These are phyloP conservation scores for Thecocarcelia acutangulata DNA, from an alignment of 2,888 invertebrate species.

Conservation along the genomic window DNA sequence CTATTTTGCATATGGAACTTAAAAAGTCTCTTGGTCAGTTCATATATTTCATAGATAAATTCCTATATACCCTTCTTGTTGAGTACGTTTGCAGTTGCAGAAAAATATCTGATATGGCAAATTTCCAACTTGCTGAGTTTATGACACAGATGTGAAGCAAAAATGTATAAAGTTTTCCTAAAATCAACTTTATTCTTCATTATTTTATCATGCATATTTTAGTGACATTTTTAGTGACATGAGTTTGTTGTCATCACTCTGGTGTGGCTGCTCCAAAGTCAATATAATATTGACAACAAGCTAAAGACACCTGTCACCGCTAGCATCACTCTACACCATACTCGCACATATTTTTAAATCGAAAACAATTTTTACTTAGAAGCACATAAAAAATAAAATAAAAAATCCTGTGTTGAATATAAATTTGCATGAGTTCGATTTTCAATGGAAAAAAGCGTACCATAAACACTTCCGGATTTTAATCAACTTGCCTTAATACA, in stretches of 20 bases:
- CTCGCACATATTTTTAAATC: background rate
- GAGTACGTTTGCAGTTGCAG: no score
- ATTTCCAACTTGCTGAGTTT: no score
- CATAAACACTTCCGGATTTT: no score
- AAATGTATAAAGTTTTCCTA: background rate
- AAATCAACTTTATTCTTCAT: constrained; percentile 51
- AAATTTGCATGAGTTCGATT: no score
- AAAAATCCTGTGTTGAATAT: background rate
- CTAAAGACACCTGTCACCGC: constrained; percentile 67
- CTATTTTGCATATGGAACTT: no score
- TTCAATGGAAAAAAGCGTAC: no score
- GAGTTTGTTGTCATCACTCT: constrained; percentile 68
- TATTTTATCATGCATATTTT: constrained; percentile 76
- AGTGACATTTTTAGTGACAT: constrained; percentile 79
- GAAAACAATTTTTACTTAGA: background rate
- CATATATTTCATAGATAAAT: no score
- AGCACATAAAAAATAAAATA: constrained; percentile 30
- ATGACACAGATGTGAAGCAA: no score
- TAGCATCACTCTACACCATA: background rate
- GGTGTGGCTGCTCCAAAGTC: constrained; percentile 35
- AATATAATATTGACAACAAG: constrained; percentile 63
- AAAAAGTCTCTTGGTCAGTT: no score
- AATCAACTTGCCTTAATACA: no score
- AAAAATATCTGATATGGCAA: no score
- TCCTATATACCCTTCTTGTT: no score